Percentiles rank a stretch among this genome's conserved stretches.
phyloP scores from a whole-genome alignment of 2,797 vertebrate species.

The Poliocrania exsul region DNA sequence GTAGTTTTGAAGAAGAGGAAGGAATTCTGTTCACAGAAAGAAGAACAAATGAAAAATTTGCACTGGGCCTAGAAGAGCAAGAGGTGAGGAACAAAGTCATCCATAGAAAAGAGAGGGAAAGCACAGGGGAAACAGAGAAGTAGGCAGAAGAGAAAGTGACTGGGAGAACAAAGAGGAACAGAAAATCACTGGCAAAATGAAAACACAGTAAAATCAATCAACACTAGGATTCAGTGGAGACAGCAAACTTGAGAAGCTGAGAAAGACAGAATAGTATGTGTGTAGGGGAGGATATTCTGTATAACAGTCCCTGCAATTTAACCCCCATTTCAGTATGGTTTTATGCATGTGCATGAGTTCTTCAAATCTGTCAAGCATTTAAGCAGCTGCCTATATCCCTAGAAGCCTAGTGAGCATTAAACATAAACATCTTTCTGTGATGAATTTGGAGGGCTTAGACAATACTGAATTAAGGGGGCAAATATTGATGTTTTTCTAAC shows the following conservation, averaged over 20 bases:
- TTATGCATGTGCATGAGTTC: neutral
- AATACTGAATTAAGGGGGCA: neutral
- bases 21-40: neutral
- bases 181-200: neutral
- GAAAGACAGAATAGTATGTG: neutral
- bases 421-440: neutral
- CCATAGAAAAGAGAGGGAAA: neutral
- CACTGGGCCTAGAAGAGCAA: neutral
- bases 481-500: neutral
- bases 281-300: neutral
- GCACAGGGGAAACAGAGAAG: neutral
- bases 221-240: neutral
- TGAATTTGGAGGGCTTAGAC: neutral
- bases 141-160: neutral
- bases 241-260: neutral
- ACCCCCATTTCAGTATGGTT: neutral
- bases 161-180: neutral
- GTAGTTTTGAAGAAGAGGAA: neutral
- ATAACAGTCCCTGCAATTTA: neutral
- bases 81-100: neutral
- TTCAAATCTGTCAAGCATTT: neutral
- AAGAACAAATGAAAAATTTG: neutral
- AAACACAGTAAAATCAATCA: neutral
- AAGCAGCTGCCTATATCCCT: neutral
- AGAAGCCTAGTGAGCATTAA: neutral